phyloP scores from a whole-genome alignment of 2,113 vertebrate species.

The Sarotherodon lohbergeri region DNA sequence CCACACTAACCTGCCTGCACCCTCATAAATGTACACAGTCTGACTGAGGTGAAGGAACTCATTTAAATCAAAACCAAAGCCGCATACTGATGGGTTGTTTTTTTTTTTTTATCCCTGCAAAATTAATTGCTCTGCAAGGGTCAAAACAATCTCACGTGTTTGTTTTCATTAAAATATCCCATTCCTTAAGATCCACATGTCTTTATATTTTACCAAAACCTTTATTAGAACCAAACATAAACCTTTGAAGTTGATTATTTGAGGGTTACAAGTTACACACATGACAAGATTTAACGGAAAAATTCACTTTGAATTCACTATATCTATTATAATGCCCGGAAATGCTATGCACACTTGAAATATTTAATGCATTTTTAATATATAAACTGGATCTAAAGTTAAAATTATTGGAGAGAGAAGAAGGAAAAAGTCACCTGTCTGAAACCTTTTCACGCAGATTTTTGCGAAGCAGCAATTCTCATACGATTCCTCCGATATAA shows the following conservation, averaged over 20 bases:
- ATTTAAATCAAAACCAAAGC: neutral
- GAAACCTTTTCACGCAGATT: constrained; percentile 28
- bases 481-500: neutral
- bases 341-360: neutral
- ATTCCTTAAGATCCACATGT: neutral
- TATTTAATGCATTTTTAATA: neutral
- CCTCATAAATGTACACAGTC: neutral
- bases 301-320: neutral
- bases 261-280: neutral
- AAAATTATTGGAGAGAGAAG: neutral
- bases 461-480: neutral
- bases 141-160: neutral
- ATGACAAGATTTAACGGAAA: no score
- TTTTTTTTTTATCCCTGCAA: neutral
- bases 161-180: neutral
- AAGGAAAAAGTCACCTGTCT: constrained; percentile 22
- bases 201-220: neutral
- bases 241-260: neutral
- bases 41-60: neutral
- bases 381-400: neutral
- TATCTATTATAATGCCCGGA: neutral
- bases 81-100: neutral
- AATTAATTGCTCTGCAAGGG: neutral
- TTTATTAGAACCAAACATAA: neutral
- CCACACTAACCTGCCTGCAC: neutral